A percentile compares a stretch with the other conserved stretches of the same genome.
Conservation (phyloP, 2,888 invertebrate species). For the Troides aeacus region DNA sequence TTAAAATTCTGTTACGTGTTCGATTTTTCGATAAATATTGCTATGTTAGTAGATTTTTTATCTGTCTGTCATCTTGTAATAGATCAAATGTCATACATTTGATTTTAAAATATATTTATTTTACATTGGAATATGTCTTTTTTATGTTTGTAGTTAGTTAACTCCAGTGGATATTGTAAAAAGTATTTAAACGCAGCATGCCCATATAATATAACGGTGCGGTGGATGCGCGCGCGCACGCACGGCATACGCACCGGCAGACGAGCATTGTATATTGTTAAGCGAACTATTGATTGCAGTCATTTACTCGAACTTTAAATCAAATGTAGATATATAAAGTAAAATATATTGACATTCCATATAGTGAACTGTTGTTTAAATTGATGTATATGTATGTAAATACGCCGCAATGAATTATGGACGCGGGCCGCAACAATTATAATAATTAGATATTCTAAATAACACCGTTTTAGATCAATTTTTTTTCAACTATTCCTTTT, state of each 20-base stretch:
- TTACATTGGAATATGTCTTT: conserved; percentile 76
- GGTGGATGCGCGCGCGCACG: conserved; percentile 29
- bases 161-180: conserved; percentile 68
- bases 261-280: conserved; percentile 71
- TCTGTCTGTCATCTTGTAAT: conserved; percentile 72
- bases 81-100: conserved; percentile 80
- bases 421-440: conserved; percentile 10
- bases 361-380: conserved; percentile 76
- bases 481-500: conserved; percentile 8
- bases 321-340: conserved; percentile 75
- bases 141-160: conserved; percentile 78
- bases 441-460: conserved; percentile 14
- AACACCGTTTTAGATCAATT: conserved; percentile 17
- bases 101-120: conserved; percentile 79
- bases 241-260: too few species aligned
- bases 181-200: conserved; percentile 55
- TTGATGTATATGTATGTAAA: conserved; percentile 46
- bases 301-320: conserved; percentile 69
- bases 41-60: conserved; percentile 79
- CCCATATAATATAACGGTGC: conserved; percentile 51
- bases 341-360: conserved; percentile 81
- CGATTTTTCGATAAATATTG: conserved; percentile 75
- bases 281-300: conserved; percentile 68
- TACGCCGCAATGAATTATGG: conserved; percentile 19
- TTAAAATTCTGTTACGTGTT: conserved; percentile 74